These are phyloP conservation scores for Prietella phreatophila DNA, from an alignment of 2,113 vertebrate species.

Conservation along the genomic window DNA sequence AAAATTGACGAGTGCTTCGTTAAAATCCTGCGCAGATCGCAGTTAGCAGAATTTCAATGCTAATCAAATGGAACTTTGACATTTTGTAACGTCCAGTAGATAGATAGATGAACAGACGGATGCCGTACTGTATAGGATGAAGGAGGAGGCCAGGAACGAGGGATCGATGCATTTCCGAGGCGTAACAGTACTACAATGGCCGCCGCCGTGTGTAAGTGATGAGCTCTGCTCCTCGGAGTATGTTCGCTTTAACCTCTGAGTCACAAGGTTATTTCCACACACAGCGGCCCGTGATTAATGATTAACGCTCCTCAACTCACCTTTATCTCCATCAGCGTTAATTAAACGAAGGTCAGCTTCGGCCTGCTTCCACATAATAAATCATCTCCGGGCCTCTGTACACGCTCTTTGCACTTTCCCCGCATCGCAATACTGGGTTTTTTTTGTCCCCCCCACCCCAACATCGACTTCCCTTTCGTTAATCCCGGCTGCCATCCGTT, in stretches of 20 bases:
- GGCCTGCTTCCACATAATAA: constrained; percentile 97
- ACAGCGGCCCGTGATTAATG: constrained; percentile 72
- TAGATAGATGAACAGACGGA: background rate
- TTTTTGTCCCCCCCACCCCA: background rate
- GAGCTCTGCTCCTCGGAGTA: constrained; percentile 67
- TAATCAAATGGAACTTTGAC: background rate
- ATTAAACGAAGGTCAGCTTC: constrained; percentile 99
- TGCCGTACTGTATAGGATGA: background rate
- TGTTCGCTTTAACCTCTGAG: constrained; percentile 82
- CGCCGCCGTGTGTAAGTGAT: constrained; percentile 42
- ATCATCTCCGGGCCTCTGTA: constrained; percentile 76
- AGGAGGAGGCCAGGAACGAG: background rate
- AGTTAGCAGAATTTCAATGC: background rate
- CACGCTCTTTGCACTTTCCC: constrained; percentile 15
- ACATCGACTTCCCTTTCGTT: background rate
- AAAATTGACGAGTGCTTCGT: background rate
- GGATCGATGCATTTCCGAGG: constrained; percentile 40
- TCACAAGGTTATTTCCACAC: constrained; percentile 89
- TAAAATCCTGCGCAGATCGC: background rate
- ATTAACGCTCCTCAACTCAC: constrained; percentile 96
- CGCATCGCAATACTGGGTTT: background rate
- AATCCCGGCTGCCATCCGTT: background rate
- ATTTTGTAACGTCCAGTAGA: background rate
- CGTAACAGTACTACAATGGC: constrained; percentile 47
- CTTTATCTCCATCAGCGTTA: constrained; percentile 98